phyloP scores from a whole-genome alignment of 2,888 invertebrate genomes.

The Cetonia aurata region DNA sequence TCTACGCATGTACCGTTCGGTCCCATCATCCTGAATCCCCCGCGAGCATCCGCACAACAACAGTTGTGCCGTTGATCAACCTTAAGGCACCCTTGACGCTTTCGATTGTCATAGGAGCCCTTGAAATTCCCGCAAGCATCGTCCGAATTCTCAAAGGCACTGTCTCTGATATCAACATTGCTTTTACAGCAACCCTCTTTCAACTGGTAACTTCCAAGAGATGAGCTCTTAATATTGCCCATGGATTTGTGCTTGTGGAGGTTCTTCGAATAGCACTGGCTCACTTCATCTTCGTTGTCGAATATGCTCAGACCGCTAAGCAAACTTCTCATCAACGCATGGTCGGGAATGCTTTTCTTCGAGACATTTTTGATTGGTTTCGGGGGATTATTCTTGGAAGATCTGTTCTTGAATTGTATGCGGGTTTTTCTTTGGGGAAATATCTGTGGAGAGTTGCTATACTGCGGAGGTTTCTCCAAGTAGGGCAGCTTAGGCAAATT shows the following conservation, averaged over 20 bases:
- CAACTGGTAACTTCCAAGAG: constrained; percentile 8
- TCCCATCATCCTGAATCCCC: neutral
- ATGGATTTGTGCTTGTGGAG: constrained; percentile 42
- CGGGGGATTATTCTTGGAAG: neutral
- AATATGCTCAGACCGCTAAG: constrained; percentile 43
- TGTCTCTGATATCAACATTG: constrained; percentile 34
- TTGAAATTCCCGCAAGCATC: constrained; percentile 15
- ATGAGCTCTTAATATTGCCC: constrained; percentile 42
- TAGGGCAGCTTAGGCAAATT: constrained; percentile 44
- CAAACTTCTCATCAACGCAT: constrained; percentile 43
- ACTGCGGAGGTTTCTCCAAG: constrained; percentile 31
- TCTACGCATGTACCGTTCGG: neutral
- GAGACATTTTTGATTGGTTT: constrained; percentile 35
- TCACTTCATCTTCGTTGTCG: constrained; percentile 32
- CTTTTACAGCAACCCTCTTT: constrained; percentile 30
- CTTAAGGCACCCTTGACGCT: neutral
- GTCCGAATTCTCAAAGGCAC: neutral
- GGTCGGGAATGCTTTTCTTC: constrained; percentile 44
- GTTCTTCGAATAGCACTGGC: constrained; percentile 6
- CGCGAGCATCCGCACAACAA: neutral
- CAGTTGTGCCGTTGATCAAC: neutral
- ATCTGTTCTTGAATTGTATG: constrained; percentile 30
- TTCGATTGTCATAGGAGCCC: neutral
- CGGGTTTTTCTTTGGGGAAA: constrained; percentile 4
- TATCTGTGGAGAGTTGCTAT: neutral